Evolutionary conservation across 2,888 invertebrate species (phyloP), one percentile per base, ranked within the genome.

Genomic region (Malacosoma neustria): DNA sequence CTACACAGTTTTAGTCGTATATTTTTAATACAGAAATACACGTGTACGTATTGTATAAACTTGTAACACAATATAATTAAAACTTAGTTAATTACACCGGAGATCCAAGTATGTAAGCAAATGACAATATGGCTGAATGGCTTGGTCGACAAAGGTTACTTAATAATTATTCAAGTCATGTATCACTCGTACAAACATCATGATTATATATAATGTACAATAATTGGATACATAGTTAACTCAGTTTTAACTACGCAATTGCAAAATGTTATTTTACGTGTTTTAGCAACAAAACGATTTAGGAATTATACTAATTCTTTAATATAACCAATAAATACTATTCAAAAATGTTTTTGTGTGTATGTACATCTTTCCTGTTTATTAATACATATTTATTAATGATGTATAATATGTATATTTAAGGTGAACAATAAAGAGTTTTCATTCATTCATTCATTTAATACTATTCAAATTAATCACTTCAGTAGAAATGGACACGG

Each of bases 161-260:
- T 45, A 32, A 46, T 48, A 40, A 42, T 43, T 45, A 49, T 49
- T 49, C 48, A 42, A 46, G 45, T 43, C 46, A 49, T 45, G 48
- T 42, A 32, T 32, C 14, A 33, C 22, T 11, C 33, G 35, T 40
- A 36, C 45, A 49, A 49, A 55, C 57, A 48, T 49, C 51, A 51
- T 55, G 60, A 52, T 61, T 49, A 48, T 52, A 53, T 50, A 56
- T 56, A 53, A 49, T 38, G 48, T 45, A 51, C 49, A 48, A 47
- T 63, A 62, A 65, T 62, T 63, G 62, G 55, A 49, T 46, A 49
- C 42, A 51, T 54, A 58, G 64, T 65, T 61, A 58, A 54, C 51
- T 57, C 47, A 46, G 51, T 53, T 57, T 54, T 46, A 58, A 59
- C 54, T 47, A 52, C 59, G 51, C 51, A 54, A 35, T 35, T 35